phyloP scores from a whole-genome alignment of 2,113 vertebrate genomes.

The Aldabrachelys gigantea region DNA sequence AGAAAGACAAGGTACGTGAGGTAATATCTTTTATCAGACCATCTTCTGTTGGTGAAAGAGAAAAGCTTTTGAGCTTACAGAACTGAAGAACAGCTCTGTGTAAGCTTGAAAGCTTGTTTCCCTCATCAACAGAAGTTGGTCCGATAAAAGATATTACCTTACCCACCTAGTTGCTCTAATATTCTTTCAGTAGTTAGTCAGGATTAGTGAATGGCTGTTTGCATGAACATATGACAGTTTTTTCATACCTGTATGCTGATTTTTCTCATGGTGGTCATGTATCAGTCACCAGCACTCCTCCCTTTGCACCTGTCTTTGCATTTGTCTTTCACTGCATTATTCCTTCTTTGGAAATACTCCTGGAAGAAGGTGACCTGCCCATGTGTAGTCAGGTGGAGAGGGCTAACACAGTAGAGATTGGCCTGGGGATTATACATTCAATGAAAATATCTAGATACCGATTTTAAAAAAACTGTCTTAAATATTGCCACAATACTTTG shows the following conservation, averaged over 20 bases:
- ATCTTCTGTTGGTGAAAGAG: neutral
- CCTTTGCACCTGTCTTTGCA: fast-evolving
- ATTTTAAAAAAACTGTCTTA: neutral
- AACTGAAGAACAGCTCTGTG: neutral
- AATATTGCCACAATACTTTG: fast-evolving
- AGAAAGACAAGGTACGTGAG: neutral
- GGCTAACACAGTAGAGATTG: neutral
- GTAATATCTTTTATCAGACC: neutral
- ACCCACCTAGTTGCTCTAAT: neutral
- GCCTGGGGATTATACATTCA: neutral
- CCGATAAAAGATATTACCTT: neutral
- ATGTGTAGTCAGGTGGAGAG: neutral
- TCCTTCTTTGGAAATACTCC: neutral
- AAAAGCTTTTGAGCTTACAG: neutral
- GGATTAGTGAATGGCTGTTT: neutral
- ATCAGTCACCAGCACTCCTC: neutral
- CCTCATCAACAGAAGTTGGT: neutral
- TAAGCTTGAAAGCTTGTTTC: neutral
- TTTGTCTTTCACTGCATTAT: neutral
- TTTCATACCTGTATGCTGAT: neutral
- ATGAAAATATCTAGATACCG: neutral
- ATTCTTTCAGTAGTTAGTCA: neutral
- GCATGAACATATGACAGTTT: neutral
- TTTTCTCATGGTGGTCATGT: neutral
- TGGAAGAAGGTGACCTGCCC: neutral